Evolutionary conservation across 1,140 invertebrate species (phyloP).

Genomic region (Drosophila lacteicornis): DNA sequence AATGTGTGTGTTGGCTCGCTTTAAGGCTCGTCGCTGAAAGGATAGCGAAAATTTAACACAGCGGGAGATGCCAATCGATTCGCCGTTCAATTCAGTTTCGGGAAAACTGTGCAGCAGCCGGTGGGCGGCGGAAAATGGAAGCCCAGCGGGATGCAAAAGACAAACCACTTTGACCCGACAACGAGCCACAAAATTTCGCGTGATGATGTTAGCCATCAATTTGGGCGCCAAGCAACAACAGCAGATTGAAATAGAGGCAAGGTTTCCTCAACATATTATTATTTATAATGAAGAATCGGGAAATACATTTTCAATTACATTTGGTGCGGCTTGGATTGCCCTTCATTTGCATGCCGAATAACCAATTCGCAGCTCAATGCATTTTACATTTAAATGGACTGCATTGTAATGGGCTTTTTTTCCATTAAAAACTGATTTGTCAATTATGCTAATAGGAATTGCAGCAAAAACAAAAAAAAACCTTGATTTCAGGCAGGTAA

Average conservation of each 20-base stretch:
- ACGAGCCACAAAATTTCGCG: conserved; percentile 40
- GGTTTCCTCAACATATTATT: no score
- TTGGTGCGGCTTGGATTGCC: neutral
- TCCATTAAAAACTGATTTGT: conserved; percentile 20
- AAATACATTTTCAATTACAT: no score
- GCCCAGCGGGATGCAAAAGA: conserved; percentile 26
- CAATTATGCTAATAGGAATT: conserved; percentile 12
- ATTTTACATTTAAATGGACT: conserved; percentile 21
- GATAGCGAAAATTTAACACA: conserved; percentile 46
- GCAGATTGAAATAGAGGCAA: conserved; percentile 12
- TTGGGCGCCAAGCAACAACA: conserved; percentile 11
- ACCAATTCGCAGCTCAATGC: conserved; percentile 25
- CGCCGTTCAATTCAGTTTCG: conserved; percentile 23
- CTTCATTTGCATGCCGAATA: conserved; percentile 25
- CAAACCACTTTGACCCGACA: conserved; percentile 41
- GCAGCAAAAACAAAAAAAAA: neutral
- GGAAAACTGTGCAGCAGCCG: conserved; percentile 1
- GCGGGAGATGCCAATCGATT: conserved; percentile 45
- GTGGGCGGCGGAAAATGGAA: conserved; percentile 4
- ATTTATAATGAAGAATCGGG: no score
- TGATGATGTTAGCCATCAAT: conserved; percentile 24
- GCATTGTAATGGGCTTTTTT: conserved; percentile 4
- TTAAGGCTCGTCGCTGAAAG: conserved; percentile 40
- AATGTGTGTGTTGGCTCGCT: conserved; percentile 8
- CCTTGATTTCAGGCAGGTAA: neutral